A percentile compares a stretch with the other conserved stretches of the same genome.
These are phyloP conservation scores for Arnoldichthys spilopterus DNA, from an alignment of 2,797 vertebrate genomes.

Conservation along the genomic window DNA sequence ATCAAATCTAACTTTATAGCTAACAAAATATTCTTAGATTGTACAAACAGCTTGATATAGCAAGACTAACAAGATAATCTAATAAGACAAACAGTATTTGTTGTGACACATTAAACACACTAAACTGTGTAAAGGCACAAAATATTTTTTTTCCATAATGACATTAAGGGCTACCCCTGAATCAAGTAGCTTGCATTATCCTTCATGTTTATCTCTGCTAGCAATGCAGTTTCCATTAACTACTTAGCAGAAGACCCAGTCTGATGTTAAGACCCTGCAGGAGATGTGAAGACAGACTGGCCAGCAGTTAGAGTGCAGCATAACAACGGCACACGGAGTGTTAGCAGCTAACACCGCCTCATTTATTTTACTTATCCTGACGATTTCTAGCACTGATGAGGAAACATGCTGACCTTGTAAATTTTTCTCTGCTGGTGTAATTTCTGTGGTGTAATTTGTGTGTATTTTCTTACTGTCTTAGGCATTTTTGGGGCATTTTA, in stretches of 20 bases:
- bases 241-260: slow-evolving; percentile 22
- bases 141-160: no score
- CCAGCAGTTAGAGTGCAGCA: slow-evolving; percentile 76
- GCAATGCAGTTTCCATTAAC: slow-evolving; percentile 32
- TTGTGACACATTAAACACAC: neutral
- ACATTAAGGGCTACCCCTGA: neutral
- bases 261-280: slow-evolving; percentile 55
- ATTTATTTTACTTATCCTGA: slow-evolving; percentile 82
- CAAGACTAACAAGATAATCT: neutral
- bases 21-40: neutral
- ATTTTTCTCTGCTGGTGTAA: slow-evolving; percentile 66
- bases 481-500: slow-evolving; percentile 18
- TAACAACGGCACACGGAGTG: slow-evolving; percentile 71
- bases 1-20: no score
- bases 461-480: slow-evolving; percentile 61
- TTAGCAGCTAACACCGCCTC: slow-evolving; percentile 76
- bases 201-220: slow-evolving; percentile 13
- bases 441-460: slow-evolving; percentile 59
- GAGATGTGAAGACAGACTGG: slow-evolving; percentile 67
- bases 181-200: slow-evolving; percentile 22
- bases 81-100: neutral
- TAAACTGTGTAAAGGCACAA: no score
- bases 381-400: slow-evolving; percentile 65
- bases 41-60: neutral
- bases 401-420: slow-evolving; percentile 91